These are phyloP conservation scores for Cylas formicarius DNA, from an alignment of 1,140 invertebrate species.

Conservation along the genomic window DNA sequence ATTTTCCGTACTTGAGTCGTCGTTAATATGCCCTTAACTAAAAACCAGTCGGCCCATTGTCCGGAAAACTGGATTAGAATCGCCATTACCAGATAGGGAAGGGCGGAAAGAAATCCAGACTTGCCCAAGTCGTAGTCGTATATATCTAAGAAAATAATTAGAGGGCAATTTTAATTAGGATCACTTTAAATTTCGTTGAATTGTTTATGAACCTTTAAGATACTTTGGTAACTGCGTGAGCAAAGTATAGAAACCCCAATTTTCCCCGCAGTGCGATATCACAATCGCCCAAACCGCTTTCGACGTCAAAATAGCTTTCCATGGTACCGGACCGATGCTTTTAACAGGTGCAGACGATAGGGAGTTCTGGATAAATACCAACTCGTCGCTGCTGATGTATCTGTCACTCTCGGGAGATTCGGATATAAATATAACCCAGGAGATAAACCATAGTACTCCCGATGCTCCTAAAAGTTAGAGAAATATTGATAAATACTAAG, in stretches of 20 bases:
- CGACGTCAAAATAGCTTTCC: constrained; percentile 74
- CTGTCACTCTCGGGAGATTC: constrained; percentile 72
- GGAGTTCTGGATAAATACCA: constrained; percentile 63
- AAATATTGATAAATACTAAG: too few relatives aligned
- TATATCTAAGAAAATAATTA: constrained; percentile 53
- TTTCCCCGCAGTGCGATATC: constrained; percentile 86
- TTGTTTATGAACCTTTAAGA: constrained; percentile 60
- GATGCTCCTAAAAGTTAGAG: constrained; percentile 52
- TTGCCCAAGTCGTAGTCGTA: constrained; percentile 64
- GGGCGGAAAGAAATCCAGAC: constrained; percentile 72
- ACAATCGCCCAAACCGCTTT: constrained; percentile 85
- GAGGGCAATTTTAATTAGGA: too few relatives aligned
- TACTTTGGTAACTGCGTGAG: constrained; percentile 86
- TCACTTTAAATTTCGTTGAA: neutral
- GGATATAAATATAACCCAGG: constrained; percentile 64
- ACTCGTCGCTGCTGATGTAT: constrained; percentile 64
- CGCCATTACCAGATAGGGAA: constrained; percentile 83
- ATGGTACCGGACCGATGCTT: constrained; percentile 54
- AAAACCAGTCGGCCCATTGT: constrained; percentile 71
- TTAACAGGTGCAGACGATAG: neutral
- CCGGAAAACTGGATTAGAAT: constrained; percentile 72
- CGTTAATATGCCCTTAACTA: constrained; percentile 55
- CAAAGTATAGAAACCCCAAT: constrained; percentile 93
- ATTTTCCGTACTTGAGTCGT: constrained; percentile 68
- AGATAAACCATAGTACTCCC: constrained; percentile 62